These are phyloP conservation scores for Mycalesis mineus DNA, from an alignment of 2,888 invertebrate species.

Conservation along the genomic window DNA sequence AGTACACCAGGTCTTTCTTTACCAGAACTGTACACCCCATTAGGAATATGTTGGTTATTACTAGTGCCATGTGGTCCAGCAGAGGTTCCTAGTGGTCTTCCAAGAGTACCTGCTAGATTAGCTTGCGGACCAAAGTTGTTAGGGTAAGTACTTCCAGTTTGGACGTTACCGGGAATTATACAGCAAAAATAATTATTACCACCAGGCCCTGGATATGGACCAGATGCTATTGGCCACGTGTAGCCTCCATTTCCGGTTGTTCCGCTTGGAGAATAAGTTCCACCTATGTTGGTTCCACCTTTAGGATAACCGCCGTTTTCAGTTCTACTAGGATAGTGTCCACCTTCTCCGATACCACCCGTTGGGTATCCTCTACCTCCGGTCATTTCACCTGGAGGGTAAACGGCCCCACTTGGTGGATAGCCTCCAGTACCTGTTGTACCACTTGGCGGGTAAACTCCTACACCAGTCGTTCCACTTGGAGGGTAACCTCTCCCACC, in stretches of 20 bases:
- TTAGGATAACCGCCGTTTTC: background rate
- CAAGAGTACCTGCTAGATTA: background rate
- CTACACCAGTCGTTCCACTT: conserved; percentile 2
- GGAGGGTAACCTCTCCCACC: background rate
- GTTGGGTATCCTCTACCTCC: background rate
- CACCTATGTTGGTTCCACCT: background rate
- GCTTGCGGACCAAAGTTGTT: conserved; percentile 1
- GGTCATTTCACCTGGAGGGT: background rate
- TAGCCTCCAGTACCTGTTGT: background rate
- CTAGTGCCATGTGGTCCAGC: conserved; percentile 6
- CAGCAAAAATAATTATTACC: conserved; percentile 33
- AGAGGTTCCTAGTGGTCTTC: background rate
- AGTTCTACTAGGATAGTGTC: background rate
- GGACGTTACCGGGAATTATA: conserved; percentile 25
- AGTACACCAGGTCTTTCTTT: background rate
- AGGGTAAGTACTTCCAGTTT: conserved; percentile 15
- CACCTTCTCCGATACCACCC: background rate
- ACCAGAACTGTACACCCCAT: background rate
- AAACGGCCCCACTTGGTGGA: background rate
- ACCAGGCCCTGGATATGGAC: conserved; percentile 28
- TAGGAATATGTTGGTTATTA: conserved; percentile 2
- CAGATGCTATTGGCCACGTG: conserved; percentile 27
- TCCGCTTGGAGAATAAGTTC: conserved; percentile 2
- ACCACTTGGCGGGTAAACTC: background rate
- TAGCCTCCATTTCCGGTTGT: conserved; percentile 6